Conservation (phyloP, 2,888 invertebrate species). For the Leucophenga montana region DNA sequence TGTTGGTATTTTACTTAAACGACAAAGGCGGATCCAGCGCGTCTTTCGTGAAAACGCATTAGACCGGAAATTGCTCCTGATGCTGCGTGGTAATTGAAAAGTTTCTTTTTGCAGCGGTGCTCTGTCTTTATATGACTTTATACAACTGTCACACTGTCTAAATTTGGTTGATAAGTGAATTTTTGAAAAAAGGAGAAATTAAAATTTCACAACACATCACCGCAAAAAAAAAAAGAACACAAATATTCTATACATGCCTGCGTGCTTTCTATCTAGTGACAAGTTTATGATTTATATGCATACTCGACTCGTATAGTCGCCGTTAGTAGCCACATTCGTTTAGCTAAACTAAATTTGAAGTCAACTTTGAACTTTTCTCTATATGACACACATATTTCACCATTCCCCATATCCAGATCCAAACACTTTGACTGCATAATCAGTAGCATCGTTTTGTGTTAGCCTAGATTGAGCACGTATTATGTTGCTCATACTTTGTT, state of each 20-base stretch:
- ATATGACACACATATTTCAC: conserved; percentile 29
- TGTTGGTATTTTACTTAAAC: not conserved
- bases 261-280: not conserved
- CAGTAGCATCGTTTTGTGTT: conserved; percentile 17
- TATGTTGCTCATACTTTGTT: conserved; percentile 21
- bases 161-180: conserved; percentile 3
- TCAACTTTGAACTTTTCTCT: conserved; percentile 36
- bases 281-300: conserved; percentile 22
- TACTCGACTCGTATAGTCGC: not conserved
- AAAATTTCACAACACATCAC: not conserved
- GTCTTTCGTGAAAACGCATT: conserved; percentile 24
- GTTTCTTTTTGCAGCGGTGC: conserved; percentile 26
- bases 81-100: conserved; percentile 56
- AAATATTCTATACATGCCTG: not conserved
- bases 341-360: conserved; percentile 10
- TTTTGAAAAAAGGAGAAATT: conserved; percentile 18
- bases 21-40: too few relatives aligned
- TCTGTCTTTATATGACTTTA: not conserved
- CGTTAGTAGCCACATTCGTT: not conserved
- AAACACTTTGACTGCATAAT: conserved; percentile 21
- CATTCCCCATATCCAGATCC: conserved; percentile 5
- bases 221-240: not conserved
- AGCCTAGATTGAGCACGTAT: conserved; percentile 37
- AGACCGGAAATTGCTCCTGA: conserved; percentile 54
- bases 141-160: conserved; percentile 1